Base-by-base conservation (phyloP, 2,888 invertebrate species). In the Conops quadrifasciatus region DNA sequence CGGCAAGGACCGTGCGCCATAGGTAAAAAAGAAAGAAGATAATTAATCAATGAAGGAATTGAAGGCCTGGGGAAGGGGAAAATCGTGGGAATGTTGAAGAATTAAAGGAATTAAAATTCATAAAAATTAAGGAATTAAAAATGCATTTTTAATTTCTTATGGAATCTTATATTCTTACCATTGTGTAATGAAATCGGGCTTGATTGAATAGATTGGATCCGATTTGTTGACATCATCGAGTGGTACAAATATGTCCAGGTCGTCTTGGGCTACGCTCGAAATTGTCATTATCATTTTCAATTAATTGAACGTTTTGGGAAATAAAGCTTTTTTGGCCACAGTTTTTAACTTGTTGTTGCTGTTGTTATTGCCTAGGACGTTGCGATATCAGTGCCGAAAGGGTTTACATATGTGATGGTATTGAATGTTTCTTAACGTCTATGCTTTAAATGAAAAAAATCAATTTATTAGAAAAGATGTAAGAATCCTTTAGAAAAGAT, bases 151-250 rank as follows among this genome's bases (percentile, higher is more conserved):
- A n/a, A n/a, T n/a, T n/a, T n/a, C n/a, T n/a, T n/a, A n/a, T n/a
- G n/a, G 11, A 26, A 11, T 62, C 26, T 19, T 15, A 9, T 24
- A 19, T 47, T 47, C 91, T 89, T 83, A 92, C 93, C 93, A 93
- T 87, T 93, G 92, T 72, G 91, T 90, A 77, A 93, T 92, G 85
- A 92, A 93, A 80, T 90, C 91, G 65, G 91, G 91, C 79, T 92
- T 92, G 76, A 93, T 92, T 74, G 92, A 89, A 84, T 90, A 93
- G 78, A 93, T 91, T 67, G 92, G 90, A 72, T 93, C 91, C 71
- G 91, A 88, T 77, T 89, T 88, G 84, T 91, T 92, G 80, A 82
- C 84, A 43, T 75, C 76, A 59, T 76, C 79, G 60, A 77, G 72
- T 4, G 73, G 72, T 2, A 73, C 73, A 43, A 77, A 77, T 80